phyloP scores from a whole-genome alignment of 2,113 vertebrate genomes.

The Phoenicopterus ruber region DNA sequence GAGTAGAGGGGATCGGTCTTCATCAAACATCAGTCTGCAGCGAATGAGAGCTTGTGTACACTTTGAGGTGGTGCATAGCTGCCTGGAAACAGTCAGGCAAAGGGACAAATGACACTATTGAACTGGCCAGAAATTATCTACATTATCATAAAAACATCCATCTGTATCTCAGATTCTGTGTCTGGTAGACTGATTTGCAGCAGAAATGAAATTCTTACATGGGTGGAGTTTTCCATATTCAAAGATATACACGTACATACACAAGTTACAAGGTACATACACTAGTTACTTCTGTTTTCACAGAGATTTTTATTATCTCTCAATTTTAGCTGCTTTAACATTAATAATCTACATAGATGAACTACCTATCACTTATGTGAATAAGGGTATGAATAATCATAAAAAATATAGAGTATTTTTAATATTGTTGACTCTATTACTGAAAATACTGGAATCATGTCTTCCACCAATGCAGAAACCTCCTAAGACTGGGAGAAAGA shows the following conservation, averaged over 20 bases:
- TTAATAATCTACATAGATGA: not conserved
- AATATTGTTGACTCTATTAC: not conserved
- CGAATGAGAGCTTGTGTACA: not conserved
- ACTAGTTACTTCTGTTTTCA: not conserved
- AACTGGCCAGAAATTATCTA: not conserved
- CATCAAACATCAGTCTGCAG: not conserved
- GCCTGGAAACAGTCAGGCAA: not conserved
- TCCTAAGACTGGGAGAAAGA: not conserved
- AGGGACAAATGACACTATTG: not conserved
- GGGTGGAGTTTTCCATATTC: not conserved
- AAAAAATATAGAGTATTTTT: not conserved
- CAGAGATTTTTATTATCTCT: not conserved
- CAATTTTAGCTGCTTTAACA: not conserved
- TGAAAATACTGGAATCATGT: not conserved
- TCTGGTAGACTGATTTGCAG: not conserved
- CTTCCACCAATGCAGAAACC: not conserved
- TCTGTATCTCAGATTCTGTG: not conserved
- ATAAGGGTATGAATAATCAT: not conserved
- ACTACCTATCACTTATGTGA: not conserved
- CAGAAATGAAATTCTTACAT: not conserved
- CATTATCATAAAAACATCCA: not conserved
- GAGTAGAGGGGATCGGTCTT: accelerated
- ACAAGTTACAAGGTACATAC: not conserved
- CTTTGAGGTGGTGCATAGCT: not conserved
- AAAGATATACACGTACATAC: not conserved